These are phyloP conservation scores for Balearica regulorum DNA, from an alignment of 2,797 vertebrate genomes.

Conservation along the genomic window DNA sequence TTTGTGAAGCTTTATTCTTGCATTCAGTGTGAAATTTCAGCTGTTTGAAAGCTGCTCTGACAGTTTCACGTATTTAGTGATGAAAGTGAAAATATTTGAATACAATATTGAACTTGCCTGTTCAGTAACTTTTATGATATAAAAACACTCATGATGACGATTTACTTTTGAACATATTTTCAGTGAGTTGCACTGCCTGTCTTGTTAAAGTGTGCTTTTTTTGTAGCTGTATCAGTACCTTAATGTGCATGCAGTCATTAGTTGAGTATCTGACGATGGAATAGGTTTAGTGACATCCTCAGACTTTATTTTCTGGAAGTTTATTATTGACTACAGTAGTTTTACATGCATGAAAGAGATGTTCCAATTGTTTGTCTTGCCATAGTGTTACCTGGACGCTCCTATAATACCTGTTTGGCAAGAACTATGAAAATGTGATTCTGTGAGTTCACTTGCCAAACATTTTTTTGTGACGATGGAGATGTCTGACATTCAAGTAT, in stretches of 20 bases:
- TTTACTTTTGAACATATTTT: not conserved
- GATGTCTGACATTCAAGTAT: not conserved
- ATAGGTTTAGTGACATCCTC: not conserved
- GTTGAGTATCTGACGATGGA: not conserved
- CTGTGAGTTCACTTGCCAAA: not conserved
- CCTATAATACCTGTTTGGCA: rapidly evolving
- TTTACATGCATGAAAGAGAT: not conserved
- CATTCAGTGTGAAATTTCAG: not conserved
- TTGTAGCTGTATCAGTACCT: not conserved
- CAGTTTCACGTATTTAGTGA: not conserved
- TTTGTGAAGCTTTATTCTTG: not conserved
- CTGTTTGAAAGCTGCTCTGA: not conserved
- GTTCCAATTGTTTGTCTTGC: not conserved
- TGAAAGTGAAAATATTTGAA: not conserved
- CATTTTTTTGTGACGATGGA: not conserved
- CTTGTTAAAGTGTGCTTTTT: not conserved
- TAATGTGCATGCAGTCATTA: not conserved
- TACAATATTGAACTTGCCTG: not conserved
- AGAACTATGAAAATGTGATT: not conserved
- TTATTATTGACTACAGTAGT: not conserved
- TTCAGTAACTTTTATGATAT: not conserved
- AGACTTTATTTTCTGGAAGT: not conserved
- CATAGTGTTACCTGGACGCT: not conserved
- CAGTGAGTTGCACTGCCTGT: not conserved
- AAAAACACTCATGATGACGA: rapidly evolving